Evolutionary conservation across 2,113 vertebrate genomes (phyloP), one percentile per base, ranked within the genome.

Genomic region (Tragelaphus imberbis): DNA sequence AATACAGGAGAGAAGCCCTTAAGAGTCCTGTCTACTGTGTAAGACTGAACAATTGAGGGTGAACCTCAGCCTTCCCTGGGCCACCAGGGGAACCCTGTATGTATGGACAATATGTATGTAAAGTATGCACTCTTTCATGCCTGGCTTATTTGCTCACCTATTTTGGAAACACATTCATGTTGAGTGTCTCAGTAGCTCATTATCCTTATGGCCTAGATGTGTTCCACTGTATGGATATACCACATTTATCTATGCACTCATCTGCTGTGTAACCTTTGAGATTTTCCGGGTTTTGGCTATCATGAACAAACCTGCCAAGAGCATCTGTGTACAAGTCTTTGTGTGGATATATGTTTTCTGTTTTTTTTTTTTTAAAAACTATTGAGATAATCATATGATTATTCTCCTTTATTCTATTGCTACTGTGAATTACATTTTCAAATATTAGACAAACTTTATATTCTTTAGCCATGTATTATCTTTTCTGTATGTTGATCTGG

Each of bases 101-200:
- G 80, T 33, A 33, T 30, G 47, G 30, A 80, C 1, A 33, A 10
- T 27, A 61, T 17, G 44, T 6, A 11, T 25, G 27, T 5, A 6
- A 1, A 2, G 33, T 6, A n/a, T 2, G 2, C 0, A 23, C 15
- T 55, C 28, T 19, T 59, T 49, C 1, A 19, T 21, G 14, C 28
- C 40, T 51, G 59, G 40, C 61, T 59, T 33, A 40, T 16, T 36
- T 63, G n/a, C 68, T 61, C n/a, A 59, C 5, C 17, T 53, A 0
- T 59, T 61, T 80, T 40, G 77, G 65, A 94, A 59, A 28, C 21
- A 47, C 36, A 8, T 30, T 84, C 88, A 53, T 11, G 53, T 47
- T n/a, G 9, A 13, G n/a, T 7, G 6, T 61, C 88, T 95, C 44
- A 58, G 59, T 14, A 25, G 47, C 25, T 71, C 4, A 0, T 47